A percentile compares a stretch with the other conserved stretches of the same genome.
Evolutionary conservation across 2,888 invertebrate species (phyloP).

Genomic region (Hyalella azteca): DNA sequence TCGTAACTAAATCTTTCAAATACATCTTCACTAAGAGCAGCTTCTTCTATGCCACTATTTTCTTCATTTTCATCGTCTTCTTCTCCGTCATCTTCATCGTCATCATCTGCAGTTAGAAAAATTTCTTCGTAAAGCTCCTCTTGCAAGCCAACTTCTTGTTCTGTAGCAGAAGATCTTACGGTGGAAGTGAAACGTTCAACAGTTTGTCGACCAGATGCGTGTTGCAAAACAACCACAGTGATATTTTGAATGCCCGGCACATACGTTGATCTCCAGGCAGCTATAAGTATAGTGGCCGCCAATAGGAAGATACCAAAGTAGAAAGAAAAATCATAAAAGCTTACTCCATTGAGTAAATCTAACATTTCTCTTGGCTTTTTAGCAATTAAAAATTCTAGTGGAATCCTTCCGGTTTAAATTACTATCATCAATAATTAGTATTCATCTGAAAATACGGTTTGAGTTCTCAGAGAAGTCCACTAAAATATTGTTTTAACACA

Average conservation of each 20-base stretch:
- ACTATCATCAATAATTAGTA: too few relatives aligned
- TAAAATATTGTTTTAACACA: too few relatives aligned
- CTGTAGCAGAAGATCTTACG: background rate
- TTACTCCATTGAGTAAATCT: background rate
- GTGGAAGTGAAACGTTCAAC: conserved; percentile 6
- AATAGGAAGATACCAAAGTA: background rate
- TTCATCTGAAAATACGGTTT: too few relatives aligned
- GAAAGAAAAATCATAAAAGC: conserved; percentile 1
- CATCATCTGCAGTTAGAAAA: background rate
- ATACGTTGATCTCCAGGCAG: conserved; percentile 5
- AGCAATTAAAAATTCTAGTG: too few relatives aligned
- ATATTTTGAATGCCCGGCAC: conserved; percentile 9
- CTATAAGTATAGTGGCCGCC: background rate
- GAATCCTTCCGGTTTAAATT: too few relatives aligned
- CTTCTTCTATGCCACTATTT: background rate
- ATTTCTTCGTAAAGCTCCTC: conserved; percentile 24
- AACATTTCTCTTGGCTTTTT: background rate
- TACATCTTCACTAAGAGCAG: too few relatives aligned
- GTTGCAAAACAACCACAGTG: background rate
- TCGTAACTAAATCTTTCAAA: too few relatives aligned
- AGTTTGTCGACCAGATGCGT: background rate
- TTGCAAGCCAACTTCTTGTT: conserved; percentile 7
- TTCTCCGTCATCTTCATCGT: conserved; percentile 4
- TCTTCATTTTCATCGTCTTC: background rate
- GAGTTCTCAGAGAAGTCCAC: too few relatives aligned